Conservation (phyloP, 2,797 vertebrate species). For the Pipistrellus kuhlii region DNA sequence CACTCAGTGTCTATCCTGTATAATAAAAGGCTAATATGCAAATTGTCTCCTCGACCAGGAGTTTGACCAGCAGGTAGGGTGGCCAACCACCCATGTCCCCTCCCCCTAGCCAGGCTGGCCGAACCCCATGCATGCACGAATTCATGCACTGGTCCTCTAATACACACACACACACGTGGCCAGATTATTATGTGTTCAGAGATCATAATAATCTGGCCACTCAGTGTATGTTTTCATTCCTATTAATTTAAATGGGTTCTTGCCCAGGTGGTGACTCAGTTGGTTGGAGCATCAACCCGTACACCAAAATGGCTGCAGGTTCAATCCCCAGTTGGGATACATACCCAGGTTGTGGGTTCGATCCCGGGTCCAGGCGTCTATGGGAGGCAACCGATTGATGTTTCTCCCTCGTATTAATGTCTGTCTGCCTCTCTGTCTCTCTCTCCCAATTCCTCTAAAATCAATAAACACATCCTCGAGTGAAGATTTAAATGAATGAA, state of each 20-base stretch:
- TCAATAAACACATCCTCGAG: background rate
- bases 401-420: background rate
- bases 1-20: too few relatives aligned
- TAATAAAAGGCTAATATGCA: too few relatives aligned
- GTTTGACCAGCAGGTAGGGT: too few relatives aligned
- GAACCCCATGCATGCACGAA: too few relatives aligned
- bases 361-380: background rate
- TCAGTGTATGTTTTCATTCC: background rate
- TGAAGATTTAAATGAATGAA: background rate
- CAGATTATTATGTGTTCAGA: too few relatives aligned
- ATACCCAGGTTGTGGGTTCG: background rate
- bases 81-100: too few relatives aligned
- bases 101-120: too few relatives aligned
- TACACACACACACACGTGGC: too few relatives aligned
- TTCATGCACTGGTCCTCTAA: too few relatives aligned
- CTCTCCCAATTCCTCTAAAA: background rate
- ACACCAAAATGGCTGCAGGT: background rate
- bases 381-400: background rate
- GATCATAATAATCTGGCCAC: too few relatives aligned
- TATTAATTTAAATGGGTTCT: slow-evolving; percentile 33
- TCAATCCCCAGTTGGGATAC: background rate
- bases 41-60: too few relatives aligned
- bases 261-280: background rate
- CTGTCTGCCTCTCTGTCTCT: background rate
- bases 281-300: background rate